Evolutionary conservation across 2,797 vertebrate species (phyloP), one percentile per base, ranked within the genome.

Genomic region (Peromyscus attwateri): DNA sequence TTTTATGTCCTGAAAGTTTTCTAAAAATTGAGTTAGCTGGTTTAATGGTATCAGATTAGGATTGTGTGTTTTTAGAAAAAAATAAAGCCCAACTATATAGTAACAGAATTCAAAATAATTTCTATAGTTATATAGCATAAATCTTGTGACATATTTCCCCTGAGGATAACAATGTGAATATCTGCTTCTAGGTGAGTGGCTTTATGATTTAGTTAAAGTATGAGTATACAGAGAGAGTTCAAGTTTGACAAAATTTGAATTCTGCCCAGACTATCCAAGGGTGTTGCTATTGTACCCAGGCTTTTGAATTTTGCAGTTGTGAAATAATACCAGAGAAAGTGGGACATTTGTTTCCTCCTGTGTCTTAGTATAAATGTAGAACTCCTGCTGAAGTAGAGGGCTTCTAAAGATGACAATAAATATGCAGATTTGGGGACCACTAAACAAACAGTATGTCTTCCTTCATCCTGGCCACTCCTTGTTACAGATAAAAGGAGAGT

Each of bases 131-230:
- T 37, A 34, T 62, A 82, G 80, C 17, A 82, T 87, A 91, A 16
- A 80, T 81, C 11, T 83, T 21, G 52, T 55, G 14, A 77, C 60
- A 66, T 46, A 71, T n/a, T 87, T 81, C 37, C 73, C 76, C 37
- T 40, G 96, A 96, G 27, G 31, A 90, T 62, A 90, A 93, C 27
- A 73, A 9, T 84, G 92, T 94, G 23, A 60, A 87, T 34, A 57
- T 62, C n/a, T 46, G 75, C 3, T 13, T 92, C 55, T 11, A 77
- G 17, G 0, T 80, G 6, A 16, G 4, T 49, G 1, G 76, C 84
- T 90, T 80, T 55, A 77, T 64, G 1, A 87, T 84, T 92, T 31
- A 9, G 4, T 62, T 73, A 43, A 9, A 8, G 13, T 75, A 21
- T 27, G 4, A 23, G 5, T 82, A 40, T 37, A 60, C 9, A 49